A percentile compares a stretch with the other conserved stretches of the same genome.
Conservation (phyloP, 2,113 vertebrate species). For the Numenius arquata region DNA sequence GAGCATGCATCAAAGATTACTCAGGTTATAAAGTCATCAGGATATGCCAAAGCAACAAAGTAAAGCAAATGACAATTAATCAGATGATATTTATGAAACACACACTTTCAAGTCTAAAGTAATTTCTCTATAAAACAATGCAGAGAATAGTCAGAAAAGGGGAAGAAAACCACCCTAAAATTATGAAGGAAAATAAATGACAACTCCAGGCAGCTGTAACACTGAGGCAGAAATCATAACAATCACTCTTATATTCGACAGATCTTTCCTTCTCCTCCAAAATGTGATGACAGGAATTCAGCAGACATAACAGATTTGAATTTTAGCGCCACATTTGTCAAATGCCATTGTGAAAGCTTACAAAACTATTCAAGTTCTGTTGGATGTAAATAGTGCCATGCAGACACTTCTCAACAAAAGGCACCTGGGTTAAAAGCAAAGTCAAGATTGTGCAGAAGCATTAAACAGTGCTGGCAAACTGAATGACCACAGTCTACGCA, state of each 20-base stretch:
- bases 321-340: not conserved
- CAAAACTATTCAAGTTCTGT: not conserved
- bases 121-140: not conserved
- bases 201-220: not conserved
- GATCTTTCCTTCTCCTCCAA: not conserved
- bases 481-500: not conserved
- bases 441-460: not conserved
- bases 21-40: not conserved
- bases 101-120: not conserved
- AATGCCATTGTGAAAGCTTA: not conserved
- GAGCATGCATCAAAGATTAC: not conserved
- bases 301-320: not conserved
- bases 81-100: constrained; percentile 9
- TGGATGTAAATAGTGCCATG: not conserved
- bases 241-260: not conserved
- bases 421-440: not conserved
- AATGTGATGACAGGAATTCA: not conserved
- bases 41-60: not conserved
- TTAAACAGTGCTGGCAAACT: not conserved
- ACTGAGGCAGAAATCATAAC: not conserved
- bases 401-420: not conserved
- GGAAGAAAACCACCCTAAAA: not conserved
- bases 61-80: constrained; percentile 31
- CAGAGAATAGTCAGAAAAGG: not conserved
- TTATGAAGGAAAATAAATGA: not conserved